These are phyloP conservation scores for Zoanthus sansibaricus DNA, from an alignment of 92 coral and sea anemone genomes.

Conservation along the genomic window DNA sequence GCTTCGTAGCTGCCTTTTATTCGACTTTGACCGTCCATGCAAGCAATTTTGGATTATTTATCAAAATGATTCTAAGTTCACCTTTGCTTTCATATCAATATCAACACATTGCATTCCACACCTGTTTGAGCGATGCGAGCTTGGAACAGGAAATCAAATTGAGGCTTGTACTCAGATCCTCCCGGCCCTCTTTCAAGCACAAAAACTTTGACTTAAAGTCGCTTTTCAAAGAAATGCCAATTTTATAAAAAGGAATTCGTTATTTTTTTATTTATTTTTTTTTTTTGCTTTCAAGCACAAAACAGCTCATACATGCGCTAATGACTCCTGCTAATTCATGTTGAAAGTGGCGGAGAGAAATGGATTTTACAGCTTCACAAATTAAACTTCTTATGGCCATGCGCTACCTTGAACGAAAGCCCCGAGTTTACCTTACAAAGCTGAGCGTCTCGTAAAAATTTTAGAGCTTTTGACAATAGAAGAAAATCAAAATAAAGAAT, in stretches of 20 bases:
- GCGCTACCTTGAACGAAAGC: too few species aligned
- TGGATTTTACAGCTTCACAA: too few species aligned
- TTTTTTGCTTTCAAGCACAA: too few species aligned
- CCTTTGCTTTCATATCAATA: not conserved
- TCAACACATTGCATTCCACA: not conserved
- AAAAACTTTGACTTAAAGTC: not conserved
- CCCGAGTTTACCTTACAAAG: too few species aligned
- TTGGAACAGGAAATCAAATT: slow-evolving; percentile 20
- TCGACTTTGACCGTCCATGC: slow-evolving; percentile 30
- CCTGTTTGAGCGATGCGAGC: not conserved
- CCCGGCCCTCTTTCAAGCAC: not conserved
- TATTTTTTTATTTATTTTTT: too few species aligned
- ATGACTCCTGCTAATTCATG: too few species aligned
- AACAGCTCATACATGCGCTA: too few species aligned
- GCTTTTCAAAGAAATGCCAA: not conserved
- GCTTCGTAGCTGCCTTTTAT: slow-evolving; percentile 53
- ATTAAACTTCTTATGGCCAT: too few species aligned
- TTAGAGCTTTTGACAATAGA: too few species aligned
- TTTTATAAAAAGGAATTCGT: too few species aligned
- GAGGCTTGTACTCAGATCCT: slow-evolving; percentile 14
- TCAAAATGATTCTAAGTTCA: not conserved
- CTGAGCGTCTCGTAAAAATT: too few species aligned
- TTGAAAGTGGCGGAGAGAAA: not conserved
- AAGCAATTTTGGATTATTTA: not conserved
- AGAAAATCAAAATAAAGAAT: too few species aligned